phyloP scores from a whole-genome alignment of 2,113 vertebrate species.

The Pica pica region DNA sequence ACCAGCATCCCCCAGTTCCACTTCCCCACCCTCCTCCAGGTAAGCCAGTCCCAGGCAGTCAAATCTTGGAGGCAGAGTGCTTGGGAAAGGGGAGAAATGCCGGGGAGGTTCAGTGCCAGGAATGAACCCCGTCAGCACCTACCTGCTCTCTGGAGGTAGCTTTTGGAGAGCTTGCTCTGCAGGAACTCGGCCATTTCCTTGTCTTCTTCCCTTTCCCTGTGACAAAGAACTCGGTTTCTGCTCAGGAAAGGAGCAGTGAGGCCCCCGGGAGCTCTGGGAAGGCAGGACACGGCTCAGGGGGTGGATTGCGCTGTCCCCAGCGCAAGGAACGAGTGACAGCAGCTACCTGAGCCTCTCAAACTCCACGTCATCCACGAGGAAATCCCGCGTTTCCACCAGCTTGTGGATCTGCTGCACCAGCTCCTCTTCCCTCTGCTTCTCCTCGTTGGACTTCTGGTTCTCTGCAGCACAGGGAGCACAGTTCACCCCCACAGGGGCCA shows the following conservation, averaged over 20 bases:
- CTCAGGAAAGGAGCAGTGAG: not conserved
- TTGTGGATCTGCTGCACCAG: conserved; percentile 88
- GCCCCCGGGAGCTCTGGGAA: not conserved
- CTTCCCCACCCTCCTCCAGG: not conserved
- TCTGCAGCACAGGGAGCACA: conserved; percentile 62
- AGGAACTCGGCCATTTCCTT: conserved; percentile 89
- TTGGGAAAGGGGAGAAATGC: not conserved
- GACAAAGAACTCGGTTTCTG: not conserved
- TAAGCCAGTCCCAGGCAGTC: fast-evolving
- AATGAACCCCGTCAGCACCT: not conserved
- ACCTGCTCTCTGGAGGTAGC: conserved; percentile 75
- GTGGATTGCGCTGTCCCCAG: not conserved
- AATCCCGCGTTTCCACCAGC: conserved; percentile 88
- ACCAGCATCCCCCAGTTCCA: not conserved
- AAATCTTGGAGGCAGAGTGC: not conserved
- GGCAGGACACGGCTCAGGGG: not conserved
- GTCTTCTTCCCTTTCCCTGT: conserved; percentile 86
- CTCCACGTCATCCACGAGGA: conserved; percentile 89
- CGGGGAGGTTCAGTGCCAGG: not conserved
- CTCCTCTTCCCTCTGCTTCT: conserved; percentile 82
- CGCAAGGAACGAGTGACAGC: fast-evolving
- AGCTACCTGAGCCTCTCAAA: conserved; percentile 85
- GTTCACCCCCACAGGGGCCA: not conserved
- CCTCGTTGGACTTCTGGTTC: conserved; percentile 82
- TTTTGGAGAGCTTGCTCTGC: conserved; percentile 80